These are phyloP conservation scores for Rhagonycha fulva DNA, from an alignment of 2,888 invertebrate species.

Conservation along the genomic window DNA sequence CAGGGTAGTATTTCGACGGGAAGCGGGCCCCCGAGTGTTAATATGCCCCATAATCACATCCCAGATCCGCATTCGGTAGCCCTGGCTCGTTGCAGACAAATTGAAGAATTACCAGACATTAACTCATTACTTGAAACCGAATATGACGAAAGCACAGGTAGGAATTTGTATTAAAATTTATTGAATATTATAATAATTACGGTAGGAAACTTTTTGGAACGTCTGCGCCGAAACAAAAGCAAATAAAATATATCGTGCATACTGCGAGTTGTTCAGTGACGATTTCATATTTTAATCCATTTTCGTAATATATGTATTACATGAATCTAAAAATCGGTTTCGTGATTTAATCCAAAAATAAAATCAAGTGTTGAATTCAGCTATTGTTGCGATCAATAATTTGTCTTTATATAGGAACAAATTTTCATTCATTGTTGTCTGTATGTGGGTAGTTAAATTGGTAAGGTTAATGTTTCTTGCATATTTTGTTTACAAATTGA, in stretches of 20 bases:
- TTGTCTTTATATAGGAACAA: neutral
- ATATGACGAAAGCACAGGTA: slow-evolving; percentile 34
- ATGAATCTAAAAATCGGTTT: neutral
- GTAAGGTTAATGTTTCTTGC: neutral
- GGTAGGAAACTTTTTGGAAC: neutral
- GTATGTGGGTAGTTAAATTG: neutral
- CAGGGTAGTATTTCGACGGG: slow-evolving; percentile 53
- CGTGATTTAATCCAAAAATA: neutral
- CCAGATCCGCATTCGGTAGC: slow-evolving; percentile 54
- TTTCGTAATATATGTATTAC: neutral
- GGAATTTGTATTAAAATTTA: neutral
- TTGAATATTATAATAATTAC: neutral
- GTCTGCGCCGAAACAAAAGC: neutral
- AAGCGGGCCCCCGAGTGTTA: slow-evolving; percentile 48
- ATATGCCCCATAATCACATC: slow-evolving; percentile 55
- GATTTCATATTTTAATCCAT: neutral
- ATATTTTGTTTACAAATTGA: neutral
- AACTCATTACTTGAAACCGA: slow-evolving; percentile 29
- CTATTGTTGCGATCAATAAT: neutral
- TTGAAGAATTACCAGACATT: slow-evolving; percentile 29
- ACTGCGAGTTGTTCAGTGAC: neutral
- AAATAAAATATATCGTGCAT: neutral
- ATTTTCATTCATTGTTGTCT: neutral
- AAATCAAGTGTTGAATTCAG: neutral
- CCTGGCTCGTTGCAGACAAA: slow-evolving; percentile 45